These are phyloP conservation scores for Geotrupes spiniger DNA, from an alignment of 2,888 invertebrate species.

Conservation along the genomic window DNA sequence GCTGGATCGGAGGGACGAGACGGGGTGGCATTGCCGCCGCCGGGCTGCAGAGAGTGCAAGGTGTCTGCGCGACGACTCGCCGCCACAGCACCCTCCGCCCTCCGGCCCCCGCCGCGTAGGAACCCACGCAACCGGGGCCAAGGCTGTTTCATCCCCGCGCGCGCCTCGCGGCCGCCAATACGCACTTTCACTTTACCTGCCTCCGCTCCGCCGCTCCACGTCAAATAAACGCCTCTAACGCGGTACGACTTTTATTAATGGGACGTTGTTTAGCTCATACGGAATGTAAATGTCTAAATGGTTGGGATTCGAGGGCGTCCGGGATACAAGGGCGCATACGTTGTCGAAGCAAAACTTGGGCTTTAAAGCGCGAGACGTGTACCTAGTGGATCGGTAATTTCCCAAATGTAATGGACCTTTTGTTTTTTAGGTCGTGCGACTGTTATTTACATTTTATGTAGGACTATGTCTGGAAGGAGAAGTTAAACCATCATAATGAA, in stretches of 20 bases:
- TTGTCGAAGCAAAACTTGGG: too few relatives aligned
- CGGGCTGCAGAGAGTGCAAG: conserved; percentile 52
- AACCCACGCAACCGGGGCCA: conserved; percentile 32
- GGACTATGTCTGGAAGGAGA: too few relatives aligned
- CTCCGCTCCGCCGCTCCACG: conserved; percentile 29
- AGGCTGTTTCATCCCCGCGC: conserved; percentile 31
- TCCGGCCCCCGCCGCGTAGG: conserved; percentile 35
- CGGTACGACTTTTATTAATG: conserved; percentile 20
- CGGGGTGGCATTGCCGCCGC: conserved; percentile 41
- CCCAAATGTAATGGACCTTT: too few relatives aligned
- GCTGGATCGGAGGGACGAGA: conserved; percentile 39
- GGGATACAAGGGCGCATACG: too few relatives aligned
- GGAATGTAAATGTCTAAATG: conserved; percentile 19
- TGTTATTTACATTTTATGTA: too few relatives aligned
- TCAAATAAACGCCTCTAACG: conserved; percentile 28
- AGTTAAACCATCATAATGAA: too few relatives aligned
- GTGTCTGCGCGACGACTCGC: conserved; percentile 53
- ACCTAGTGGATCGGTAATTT: too few relatives aligned
- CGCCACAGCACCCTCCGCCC: conserved; percentile 48
- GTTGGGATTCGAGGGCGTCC: conserved; percentile 15
- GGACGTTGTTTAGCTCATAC: conserved; percentile 18
- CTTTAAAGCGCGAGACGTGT: too few relatives aligned
- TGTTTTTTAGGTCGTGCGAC: too few relatives aligned
- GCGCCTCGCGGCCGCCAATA: conserved; percentile 20
- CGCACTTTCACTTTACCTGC: conserved; percentile 27